Conservation (phyloP, 2,888 invertebrate genomes). For the Clostera curtula region DNA sequence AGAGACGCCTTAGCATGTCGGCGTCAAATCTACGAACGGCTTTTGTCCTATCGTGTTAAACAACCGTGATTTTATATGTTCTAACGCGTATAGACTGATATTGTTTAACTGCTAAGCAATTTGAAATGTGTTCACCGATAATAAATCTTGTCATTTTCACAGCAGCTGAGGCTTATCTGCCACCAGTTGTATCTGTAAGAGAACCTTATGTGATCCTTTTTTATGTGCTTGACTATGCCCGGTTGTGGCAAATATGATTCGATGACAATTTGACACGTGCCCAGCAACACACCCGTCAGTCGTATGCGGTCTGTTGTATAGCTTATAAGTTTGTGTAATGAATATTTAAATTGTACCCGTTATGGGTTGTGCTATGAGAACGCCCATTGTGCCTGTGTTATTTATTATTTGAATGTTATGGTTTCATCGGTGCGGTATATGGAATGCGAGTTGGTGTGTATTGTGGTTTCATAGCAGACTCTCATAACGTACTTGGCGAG, state of each 20-base stretch:
- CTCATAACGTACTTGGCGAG: no score
- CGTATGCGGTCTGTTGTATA: no score
- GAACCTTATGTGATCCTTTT: slow-evolving; percentile 1
- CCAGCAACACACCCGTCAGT: no score
- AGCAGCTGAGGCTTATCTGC: not conserved
- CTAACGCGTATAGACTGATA: slow-evolving; percentile 13
- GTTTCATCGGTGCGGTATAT: not conserved
- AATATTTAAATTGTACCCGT: slow-evolving; percentile 10
- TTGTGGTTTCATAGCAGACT: not conserved
- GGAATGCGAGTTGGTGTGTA: not conserved
- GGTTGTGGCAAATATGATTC: slow-evolving; percentile 9
- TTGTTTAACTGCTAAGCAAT: slow-evolving; percentile 18
- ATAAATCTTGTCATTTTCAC: not conserved
- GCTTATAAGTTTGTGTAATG: no score
- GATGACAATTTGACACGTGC: slow-evolving; percentile 24
- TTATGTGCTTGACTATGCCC: not conserved
- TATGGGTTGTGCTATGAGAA: slow-evolving; percentile 8
- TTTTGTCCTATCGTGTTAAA: slow-evolving; percentile 13
- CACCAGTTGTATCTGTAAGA: not conserved
- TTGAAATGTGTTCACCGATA: slow-evolving; percentile 21
- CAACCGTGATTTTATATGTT: slow-evolving; percentile 10
- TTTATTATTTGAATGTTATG: not conserved
- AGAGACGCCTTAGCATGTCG: not conserved
- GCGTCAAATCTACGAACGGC: slow-evolving; percentile 21
- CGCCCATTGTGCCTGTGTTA: slow-evolving; percentile 14